phyloP scores from a whole-genome alignment of 2,888 invertebrate species.

The Drosophila subquinaria region DNA sequence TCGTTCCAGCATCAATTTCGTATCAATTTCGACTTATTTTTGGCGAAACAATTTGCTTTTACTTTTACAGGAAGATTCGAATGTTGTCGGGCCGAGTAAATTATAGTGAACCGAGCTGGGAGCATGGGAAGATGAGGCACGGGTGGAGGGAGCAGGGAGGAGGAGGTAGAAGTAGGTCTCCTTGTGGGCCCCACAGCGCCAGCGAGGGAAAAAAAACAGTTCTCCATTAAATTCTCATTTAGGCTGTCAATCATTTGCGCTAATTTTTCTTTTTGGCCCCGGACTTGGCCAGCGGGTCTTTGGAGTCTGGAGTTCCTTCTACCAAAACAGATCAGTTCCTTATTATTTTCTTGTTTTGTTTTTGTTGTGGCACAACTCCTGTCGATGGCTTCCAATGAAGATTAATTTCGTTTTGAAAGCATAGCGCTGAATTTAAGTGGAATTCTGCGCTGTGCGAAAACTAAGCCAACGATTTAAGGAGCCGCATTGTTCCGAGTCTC shows the following conservation, averaged over 20 bases:
- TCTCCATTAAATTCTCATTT: constrained; percentile 85
- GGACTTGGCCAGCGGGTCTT: constrained; percentile 42
- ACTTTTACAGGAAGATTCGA: constrained; percentile 67
- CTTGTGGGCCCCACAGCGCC: constrained; percentile 51
- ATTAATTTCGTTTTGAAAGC: constrained; percentile 78
- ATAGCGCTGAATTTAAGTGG: constrained; percentile 66
- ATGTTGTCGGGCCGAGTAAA: constrained; percentile 59
- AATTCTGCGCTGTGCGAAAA: constrained; percentile 61
- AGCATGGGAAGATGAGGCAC: constrained; percentile 11
- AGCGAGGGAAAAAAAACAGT: constrained; percentile 48
- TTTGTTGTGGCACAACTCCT: constrained; percentile 55
- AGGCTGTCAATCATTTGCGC: constrained; percentile 84
- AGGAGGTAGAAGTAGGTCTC: constrained; percentile 19
- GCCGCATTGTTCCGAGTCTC: constrained; percentile 13
- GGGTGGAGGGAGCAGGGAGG: constrained; percentile 1
- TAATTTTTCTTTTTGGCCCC: constrained; percentile 70
- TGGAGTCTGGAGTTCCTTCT: constrained; percentile 22
- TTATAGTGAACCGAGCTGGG: constrained; percentile 54
- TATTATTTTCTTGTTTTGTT: not conserved
- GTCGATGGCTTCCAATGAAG: constrained; percentile 80
- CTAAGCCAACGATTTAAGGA: constrained; percentile 53
- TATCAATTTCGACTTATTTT: constrained; percentile 68
- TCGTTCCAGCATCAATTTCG: constrained; percentile 67
- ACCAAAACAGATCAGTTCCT: constrained; percentile 6
- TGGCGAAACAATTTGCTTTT: constrained; percentile 70